phyloP scores from a whole-genome alignment of 2,113 vertebrate genomes.

The Ceyx cyanopectus region DNA sequence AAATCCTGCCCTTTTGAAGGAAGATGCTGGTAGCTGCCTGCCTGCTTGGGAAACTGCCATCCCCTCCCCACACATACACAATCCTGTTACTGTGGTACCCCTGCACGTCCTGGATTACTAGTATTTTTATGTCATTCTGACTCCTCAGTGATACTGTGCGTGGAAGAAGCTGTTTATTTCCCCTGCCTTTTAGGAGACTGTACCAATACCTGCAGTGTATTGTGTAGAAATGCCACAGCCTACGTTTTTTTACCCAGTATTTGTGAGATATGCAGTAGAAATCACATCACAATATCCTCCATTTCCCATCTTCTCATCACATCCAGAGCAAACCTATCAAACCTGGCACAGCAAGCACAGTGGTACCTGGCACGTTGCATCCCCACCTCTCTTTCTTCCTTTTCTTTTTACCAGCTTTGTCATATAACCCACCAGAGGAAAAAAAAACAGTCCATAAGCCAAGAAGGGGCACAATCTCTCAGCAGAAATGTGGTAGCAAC shows the following conservation, averaged over 20 bases:
- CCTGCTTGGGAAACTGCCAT: not conserved
- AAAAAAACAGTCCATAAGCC: not conserved
- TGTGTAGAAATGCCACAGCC: not conserved
- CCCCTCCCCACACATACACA: not conserved
- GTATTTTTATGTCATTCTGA: not conserved
- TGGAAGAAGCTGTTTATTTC: not conserved
- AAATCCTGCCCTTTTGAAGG: constrained; percentile 55
- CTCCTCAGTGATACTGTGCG: not conserved
- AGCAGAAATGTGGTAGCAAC: not conserved
- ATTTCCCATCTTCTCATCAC: not conserved
- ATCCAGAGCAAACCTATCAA: not conserved
- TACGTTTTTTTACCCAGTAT: constrained; percentile 4
- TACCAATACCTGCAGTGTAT: not conserved
- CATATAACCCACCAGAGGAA: not conserved
- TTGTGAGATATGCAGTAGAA: not conserved
- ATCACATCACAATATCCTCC: not conserved
- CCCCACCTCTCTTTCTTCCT: not conserved
- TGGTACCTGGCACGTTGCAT: not conserved
- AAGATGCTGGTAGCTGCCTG: constrained; percentile 16
- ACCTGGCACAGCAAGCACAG: not conserved
- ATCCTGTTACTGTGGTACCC: not conserved
- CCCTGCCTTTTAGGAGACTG: not conserved
- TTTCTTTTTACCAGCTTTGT: not conserved
- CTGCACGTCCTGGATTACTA: not conserved
- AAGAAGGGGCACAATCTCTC: not conserved